Evolutionary conservation across 2,113 vertebrate genomes (phyloP).

Genomic region (Taxidea taxus): DNA sequence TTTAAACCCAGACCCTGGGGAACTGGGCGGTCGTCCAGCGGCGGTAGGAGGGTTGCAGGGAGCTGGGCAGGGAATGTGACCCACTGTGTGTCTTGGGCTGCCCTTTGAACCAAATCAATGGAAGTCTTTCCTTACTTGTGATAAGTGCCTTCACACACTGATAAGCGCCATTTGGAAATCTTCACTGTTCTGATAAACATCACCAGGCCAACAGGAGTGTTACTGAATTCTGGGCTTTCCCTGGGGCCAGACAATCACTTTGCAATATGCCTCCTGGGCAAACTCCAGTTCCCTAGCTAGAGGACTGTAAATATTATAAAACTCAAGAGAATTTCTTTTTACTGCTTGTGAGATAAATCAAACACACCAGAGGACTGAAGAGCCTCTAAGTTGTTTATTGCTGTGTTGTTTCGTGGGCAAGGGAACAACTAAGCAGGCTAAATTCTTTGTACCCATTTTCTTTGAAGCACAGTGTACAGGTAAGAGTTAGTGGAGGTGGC

Average conservation of each 20-base stretch:
- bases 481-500: not conserved
- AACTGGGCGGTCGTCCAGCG: not conserved
- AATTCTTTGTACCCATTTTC: not conserved
- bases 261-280: not conserved
- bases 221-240: slow-evolving; percentile 26
- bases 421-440: not conserved
- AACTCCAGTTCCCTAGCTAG: slow-evolving; percentile 1
- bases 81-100: not conserved
- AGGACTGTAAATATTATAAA: not conserved
- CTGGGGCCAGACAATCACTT: not conserved
- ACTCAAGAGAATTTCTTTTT: slow-evolving; percentile 23
- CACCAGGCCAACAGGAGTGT: not conserved
- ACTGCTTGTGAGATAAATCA: slow-evolving; percentile 25
- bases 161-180: slow-evolving; percentile 41
- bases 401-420: not conserved
- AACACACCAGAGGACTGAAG: not conserved
- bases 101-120: slow-evolving; percentile 48
- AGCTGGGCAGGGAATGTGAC: not conserved
- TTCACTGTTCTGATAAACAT: slow-evolving; percentile 20
- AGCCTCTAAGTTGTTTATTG: not conserved
- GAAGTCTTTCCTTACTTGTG: not conserved
- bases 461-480: not conserved
- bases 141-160: not conserved
- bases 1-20: not conserved
- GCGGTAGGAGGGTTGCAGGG: not conserved